Evolutionary conservation across 2,797 vertebrate species (phyloP).

Genomic region (Neosalanx taihuensis): DNA sequence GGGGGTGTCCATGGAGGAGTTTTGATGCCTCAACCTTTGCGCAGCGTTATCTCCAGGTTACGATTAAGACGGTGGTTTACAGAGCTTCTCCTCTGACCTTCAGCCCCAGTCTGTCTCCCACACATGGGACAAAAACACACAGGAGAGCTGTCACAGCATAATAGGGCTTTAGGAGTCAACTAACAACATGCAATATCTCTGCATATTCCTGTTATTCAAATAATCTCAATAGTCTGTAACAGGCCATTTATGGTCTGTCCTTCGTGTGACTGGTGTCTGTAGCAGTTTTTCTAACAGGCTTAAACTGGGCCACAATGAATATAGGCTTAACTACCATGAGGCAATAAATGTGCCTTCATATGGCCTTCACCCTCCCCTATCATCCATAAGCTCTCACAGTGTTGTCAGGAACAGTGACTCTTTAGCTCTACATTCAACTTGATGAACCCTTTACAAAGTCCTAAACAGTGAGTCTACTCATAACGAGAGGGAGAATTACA

Average conservation of each 20-base stretch:
- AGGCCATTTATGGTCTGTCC: neutral
- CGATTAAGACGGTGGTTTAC: slow-evolving; percentile 38
- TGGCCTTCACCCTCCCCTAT: slow-evolving; percentile 56
- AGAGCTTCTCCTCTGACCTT: slow-evolving; percentile 46
- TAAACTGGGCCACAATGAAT: neutral
- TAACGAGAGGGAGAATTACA: slow-evolving; percentile 1
- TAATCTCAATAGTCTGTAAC: slow-evolving; percentile 33
- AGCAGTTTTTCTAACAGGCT: neutral
- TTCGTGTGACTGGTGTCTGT: neutral
- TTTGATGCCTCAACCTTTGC: slow-evolving; percentile 52
- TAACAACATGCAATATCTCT: neutral
- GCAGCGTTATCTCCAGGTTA: slow-evolving; percentile 45
- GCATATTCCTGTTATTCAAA: slow-evolving; percentile 36
- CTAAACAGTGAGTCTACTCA: neutral
- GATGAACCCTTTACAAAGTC: slow-evolving; percentile 35
- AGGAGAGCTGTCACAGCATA: slow-evolving; percentile 9
- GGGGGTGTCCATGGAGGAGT: slow-evolving; percentile 14
- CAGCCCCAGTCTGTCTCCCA: slow-evolving; percentile 25
- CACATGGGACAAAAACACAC: neutral
- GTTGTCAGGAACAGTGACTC: slow-evolving; percentile 29
- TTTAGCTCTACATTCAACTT: slow-evolving; percentile 46
- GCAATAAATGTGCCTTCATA: slow-evolving; percentile 23
- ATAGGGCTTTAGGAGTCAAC: slow-evolving; percentile 8
- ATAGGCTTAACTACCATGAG: neutral
- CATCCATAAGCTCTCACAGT: slow-evolving; percentile 20